Conservation (phyloP, 2,113 vertebrate genomes). For the Dicentrarchus labrax region DNA sequence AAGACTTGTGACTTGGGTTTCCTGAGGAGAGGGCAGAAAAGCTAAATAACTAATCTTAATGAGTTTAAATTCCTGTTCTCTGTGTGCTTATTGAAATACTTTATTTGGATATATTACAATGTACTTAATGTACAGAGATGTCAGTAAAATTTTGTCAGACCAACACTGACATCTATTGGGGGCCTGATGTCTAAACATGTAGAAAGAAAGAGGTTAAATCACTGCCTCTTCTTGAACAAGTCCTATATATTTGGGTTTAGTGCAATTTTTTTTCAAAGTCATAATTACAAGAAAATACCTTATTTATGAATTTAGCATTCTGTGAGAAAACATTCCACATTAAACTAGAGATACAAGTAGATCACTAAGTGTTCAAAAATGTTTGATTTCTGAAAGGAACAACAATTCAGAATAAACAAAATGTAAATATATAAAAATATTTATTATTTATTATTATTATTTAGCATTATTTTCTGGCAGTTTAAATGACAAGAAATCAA, state of each 20-base stretch:
- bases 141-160: constrained; percentile 50
- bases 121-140: background rate
- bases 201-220: background rate
- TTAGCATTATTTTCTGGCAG: background rate
- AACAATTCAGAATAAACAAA: background rate
- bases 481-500: background rate
- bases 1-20: background rate
- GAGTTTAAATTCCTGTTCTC: background rate
- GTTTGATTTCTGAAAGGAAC: background rate
- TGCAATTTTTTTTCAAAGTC: background rate
- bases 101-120: background rate
- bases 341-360: background rate
- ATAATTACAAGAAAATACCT: background rate
- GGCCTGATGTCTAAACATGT: constrained; percentile 1
- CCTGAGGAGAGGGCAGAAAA: background rate
- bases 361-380: background rate
- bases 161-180: constrained; percentile 84
- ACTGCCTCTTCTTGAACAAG: background rate
- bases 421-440: background rate
- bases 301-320: background rate
- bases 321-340: background rate
- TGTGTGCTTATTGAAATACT: background rate
- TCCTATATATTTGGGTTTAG: background rate
- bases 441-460: too few species aligned
- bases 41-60: background rate